A percentile compares a stretch with the other conserved stretches of the same genome.
phyloP scores from a whole-genome alignment of 2,888 invertebrate genomes.

The Drosophila mulleri region DNA sequence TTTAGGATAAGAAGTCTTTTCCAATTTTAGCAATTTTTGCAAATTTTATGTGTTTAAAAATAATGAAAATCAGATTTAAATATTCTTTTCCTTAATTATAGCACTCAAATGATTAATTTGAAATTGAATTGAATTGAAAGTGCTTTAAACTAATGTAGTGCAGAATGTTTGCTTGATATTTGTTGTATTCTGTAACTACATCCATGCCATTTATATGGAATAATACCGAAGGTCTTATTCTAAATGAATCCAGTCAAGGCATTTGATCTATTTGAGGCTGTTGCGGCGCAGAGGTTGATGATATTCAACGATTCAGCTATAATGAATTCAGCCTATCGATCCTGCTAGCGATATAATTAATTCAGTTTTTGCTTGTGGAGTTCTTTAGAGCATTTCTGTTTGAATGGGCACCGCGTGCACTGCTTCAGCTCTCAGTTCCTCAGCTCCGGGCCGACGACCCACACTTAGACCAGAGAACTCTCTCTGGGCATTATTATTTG shows the following conservation, averaged over 20 bases:
- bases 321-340: not conserved
- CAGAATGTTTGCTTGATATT: not conserved
- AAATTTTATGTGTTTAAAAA: too few species aligned
- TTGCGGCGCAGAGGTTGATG: not conserved
- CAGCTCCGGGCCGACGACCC: not conserved
- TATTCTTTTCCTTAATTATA: not conserved
- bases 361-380: not conserved
- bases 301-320: not conserved
- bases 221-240: not conserved
- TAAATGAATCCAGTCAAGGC: not conserved
- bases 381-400: conserved; percentile 5
- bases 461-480: conserved; percentile 3
- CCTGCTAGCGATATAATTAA: not conserved
- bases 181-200: not conserved
- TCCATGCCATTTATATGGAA: not conserved
- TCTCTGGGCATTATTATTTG: conserved; percentile 22
- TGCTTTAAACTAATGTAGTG: not conserved
- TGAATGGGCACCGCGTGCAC: conserved; percentile 14
- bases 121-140: too few species aligned
- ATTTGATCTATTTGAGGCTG: not conserved
- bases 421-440: not conserved
- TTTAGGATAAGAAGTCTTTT: too few species aligned
- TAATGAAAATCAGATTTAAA: not conserved
- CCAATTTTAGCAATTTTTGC: too few species aligned
- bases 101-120: not conserved